These are phyloP conservation scores for Centropus bengalensis DNA, from an alignment of 2,113 vertebrate species.

Conservation along the genomic window DNA sequence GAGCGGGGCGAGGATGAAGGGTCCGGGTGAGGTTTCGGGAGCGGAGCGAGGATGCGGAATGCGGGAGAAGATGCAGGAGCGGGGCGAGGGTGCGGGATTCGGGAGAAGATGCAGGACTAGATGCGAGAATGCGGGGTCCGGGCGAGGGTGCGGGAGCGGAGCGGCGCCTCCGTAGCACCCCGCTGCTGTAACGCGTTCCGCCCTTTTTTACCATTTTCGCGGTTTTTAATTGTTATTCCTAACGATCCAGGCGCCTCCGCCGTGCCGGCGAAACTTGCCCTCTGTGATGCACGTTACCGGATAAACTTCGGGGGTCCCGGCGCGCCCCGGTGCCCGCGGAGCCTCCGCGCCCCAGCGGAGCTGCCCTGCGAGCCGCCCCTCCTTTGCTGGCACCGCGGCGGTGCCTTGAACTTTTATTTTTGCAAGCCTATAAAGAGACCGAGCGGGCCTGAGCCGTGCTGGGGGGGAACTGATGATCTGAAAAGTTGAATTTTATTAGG, in stretches of 20 bases:
- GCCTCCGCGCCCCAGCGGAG: neutral
- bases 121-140: too few relatives aligned
- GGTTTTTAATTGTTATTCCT: neutral
- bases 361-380: neutral
- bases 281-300: neutral
- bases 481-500: neutral
- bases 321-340: neutral
- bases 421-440: fast-evolving
- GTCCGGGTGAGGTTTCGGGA: too few relatives aligned
- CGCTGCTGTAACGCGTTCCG: too few relatives aligned
- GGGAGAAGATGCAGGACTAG: too few relatives aligned
- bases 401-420: neutral
- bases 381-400: too few relatives aligned
- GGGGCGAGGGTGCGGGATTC: too few relatives aligned
- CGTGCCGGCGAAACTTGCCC: neutral
- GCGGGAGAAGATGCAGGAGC: too few relatives aligned
- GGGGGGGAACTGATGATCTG: neutral
- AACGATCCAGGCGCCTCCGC: neutral
- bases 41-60: too few relatives aligned
- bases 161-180: neutral
- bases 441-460: neutral
- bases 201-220: too few relatives aligned
- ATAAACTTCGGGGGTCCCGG: neutral
- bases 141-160: neutral
- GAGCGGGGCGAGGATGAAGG: too few relatives aligned